Conservation (phyloP, 2,797 vertebrate genomes). For the Microctenopoma lineatum region DNA sequence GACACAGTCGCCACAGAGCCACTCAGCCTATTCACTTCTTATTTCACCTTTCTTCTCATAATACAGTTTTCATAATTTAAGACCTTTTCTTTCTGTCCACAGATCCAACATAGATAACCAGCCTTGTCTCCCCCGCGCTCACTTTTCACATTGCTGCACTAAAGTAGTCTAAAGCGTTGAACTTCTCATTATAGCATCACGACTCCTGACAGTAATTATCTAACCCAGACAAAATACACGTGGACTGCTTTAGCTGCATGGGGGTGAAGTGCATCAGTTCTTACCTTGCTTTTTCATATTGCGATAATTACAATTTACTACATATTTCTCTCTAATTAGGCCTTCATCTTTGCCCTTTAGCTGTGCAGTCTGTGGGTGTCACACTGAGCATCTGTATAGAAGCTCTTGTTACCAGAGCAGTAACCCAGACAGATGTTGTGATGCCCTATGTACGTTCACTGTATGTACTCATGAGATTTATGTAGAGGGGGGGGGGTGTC, state of each 20-base stretch:
- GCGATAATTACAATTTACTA: conserved; percentile 52
- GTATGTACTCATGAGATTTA: conserved; percentile 47
- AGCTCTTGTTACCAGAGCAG: conserved; percentile 68
- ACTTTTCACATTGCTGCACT: conserved; percentile 35
- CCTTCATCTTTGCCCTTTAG: conserved; percentile 53
- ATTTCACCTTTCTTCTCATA: conserved; percentile 36
- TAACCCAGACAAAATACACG: conserved; percentile 39
- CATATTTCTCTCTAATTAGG: conserved; percentile 56
- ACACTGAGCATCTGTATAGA: conserved; percentile 69
- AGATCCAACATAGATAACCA: conserved; percentile 38
- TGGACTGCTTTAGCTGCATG: conserved; percentile 36
- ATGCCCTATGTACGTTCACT: conserved; percentile 48
- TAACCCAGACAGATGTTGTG: conserved; percentile 68
- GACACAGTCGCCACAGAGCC: conserved; percentile 47
- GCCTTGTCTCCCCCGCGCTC: conserved; percentile 19
- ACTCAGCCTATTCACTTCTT: conserved; percentile 22
- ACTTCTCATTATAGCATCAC: conserved; percentile 43
- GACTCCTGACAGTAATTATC: conserved; percentile 59
- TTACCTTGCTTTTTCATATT: conserved; percentile 44
- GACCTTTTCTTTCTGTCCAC: conserved; percentile 39
- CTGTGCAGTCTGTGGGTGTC: conserved; percentile 37
- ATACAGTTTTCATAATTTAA: conserved; percentile 33
- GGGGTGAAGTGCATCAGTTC: conserved; percentile 39
- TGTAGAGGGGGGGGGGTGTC: conserved; percentile 10
- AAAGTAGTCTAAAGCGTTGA: conserved; percentile 34